Percentiles rank a stretch among this genome's conserved stretches.
These are phyloP conservation scores for Eulemur mongoz DNA, from an alignment of 2,797 vertebrate species.

Conservation along the genomic window DNA sequence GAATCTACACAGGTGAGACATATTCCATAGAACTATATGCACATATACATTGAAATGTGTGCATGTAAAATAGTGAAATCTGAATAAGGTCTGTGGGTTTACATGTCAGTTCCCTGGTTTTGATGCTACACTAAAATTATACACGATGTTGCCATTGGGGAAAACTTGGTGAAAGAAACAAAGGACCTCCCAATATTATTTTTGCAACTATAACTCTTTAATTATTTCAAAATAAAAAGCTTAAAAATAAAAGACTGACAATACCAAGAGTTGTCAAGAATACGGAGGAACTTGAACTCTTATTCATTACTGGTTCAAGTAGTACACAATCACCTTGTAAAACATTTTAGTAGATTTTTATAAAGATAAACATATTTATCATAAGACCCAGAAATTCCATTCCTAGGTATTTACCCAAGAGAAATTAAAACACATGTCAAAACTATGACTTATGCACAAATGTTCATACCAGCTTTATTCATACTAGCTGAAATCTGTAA, in stretches of 20 bases:
- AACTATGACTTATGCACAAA: background rate
- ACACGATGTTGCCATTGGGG: background rate
- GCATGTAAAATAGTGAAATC: background rate
- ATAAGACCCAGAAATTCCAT: background rate
- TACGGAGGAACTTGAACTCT: background rate
- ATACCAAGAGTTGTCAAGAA: background rate
- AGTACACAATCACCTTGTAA: background rate
- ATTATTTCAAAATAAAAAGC: background rate
- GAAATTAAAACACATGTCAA: background rate
- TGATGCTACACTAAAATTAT: background rate
- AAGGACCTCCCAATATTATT: background rate
- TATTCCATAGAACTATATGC: background rate
- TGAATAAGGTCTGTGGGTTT: background rate
- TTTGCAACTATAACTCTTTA: background rate
- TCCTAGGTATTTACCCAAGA: background rate
- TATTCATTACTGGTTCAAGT: background rate
- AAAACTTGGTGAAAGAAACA: background rate
- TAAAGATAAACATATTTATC: background rate
- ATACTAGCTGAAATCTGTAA: background rate
- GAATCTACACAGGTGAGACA: background rate
- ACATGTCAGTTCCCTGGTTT: background rate
- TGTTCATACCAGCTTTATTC: background rate
- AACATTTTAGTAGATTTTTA: background rate
- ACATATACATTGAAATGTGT: background rate
- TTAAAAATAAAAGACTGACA: background rate